These are phyloP conservation scores for Colostygia pectinataria DNA, from an alignment of 2,888 invertebrate species.

Conservation along the genomic window DNA sequence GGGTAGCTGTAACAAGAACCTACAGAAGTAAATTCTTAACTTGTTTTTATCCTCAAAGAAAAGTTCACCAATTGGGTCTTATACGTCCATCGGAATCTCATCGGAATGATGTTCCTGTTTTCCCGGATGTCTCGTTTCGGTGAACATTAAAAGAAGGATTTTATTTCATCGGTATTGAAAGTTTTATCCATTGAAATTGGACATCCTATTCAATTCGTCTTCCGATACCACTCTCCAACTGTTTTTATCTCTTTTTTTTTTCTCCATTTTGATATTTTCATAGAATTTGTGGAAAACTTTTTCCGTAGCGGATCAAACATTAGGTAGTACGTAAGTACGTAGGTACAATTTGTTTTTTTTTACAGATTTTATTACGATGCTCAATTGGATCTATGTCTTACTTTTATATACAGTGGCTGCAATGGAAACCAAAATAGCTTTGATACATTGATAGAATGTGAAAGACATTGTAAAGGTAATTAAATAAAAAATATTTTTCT, in stretches of 20 bases:
- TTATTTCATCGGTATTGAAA: constrained; percentile 34
- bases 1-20: constrained; percentile 44
- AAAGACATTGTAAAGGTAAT: constrained; percentile 60
- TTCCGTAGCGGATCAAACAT: constrained; percentile 8
- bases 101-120: no score
- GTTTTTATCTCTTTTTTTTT: constrained; percentile 8
- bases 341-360: no score
- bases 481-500: no score
- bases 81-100: constrained; percentile 28
- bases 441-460: constrained; percentile 46
- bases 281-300: constrained; percentile 4
- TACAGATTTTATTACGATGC: constrained; percentile 59
- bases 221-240: constrained; percentile 14
- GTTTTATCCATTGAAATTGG: constrained; percentile 32
- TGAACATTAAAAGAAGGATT: constrained; percentile 34
- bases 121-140: constrained; percentile 32
- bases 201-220: constrained; percentile 22
- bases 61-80: constrained; percentile 22
- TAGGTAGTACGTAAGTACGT: no score
- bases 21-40: constrained; percentile 36
- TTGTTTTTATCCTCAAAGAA: constrained; percentile 18
- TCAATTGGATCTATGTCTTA: constrained; percentile 49
- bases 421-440: constrained; percentile 60
- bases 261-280: background rate
- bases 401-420: constrained; percentile 55